Base-by-base conservation (phyloP, 1,140 invertebrate species). In the Drosophila pruinosa region DNA sequence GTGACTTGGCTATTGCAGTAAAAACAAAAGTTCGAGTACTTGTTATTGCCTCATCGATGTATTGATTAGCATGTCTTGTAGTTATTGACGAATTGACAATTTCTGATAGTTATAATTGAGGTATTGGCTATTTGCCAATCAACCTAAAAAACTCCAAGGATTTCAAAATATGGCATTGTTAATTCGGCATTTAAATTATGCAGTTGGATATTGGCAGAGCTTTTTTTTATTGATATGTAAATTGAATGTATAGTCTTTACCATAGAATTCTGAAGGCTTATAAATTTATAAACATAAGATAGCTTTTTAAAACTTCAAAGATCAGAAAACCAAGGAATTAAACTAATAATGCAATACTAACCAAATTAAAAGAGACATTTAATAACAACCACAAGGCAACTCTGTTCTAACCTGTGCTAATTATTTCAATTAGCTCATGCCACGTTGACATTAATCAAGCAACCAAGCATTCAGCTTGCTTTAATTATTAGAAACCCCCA, bases 21-120 rank as follows among this genome's bases (percentile, higher is more conserved):
- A n/a, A n/a, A n/a, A 3, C 6, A 6, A 4, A n/a, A 12, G n/a
- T 10, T 31, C 28, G 28, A 7, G 43, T 53, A 61, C 65, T 45
- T 22, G 56, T 52, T 45, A 62, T 62, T 69, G 26, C 22, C 26
- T 48, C 48, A 41, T 50, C 31, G 61, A 67, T 58, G 24, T 58
- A 36, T 34, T 43, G 45, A 67, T 67, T 72, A 62, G 36, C 58
- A 64, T 64, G 56, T 64, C 63, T 41, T 64, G 7, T 50, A 64
- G 50, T 53, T 45, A 28, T 19, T 15, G 14, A 14, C 24, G 43
- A 8, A 43, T 50, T 19, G 45, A 50, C 21, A 38, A 24, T 19
- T 31, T 26, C 14, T 8, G 21, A 15, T 52, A 52, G 31, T 39
- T 26, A 12, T 7, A 3, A 8, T 28, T 15, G 8, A 28, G 39